Percentiles rank a stretch among this genome's conserved stretches.
Evolutionary conservation across 2,888 invertebrate species (phyloP).

Genomic region (Meliscaeva auricollis): DNA sequence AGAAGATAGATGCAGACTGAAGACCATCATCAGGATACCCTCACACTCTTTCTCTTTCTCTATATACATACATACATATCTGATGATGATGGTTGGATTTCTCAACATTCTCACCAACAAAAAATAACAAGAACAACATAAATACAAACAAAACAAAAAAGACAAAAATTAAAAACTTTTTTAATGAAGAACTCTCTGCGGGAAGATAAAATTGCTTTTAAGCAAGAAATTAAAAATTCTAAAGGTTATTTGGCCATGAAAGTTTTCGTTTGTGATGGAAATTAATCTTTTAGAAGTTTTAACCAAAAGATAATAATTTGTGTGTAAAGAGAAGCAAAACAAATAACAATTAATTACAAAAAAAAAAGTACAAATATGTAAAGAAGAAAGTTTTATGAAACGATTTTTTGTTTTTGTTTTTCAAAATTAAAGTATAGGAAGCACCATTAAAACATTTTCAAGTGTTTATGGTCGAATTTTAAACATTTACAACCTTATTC

Average conservation of each 20-base stretch:
- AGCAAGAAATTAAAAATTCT: constrained; percentile 33
- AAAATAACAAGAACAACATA: neutral
- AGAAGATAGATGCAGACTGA: constrained; percentile 17
- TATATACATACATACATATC: too few relatives aligned
- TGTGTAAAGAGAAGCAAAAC: neutral
- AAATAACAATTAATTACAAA: neutral
- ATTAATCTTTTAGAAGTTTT: constrained; percentile 13
- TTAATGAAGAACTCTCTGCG: constrained; percentile 44
- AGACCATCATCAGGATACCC: constrained; percentile 32
- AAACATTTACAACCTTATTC: too few relatives aligned
- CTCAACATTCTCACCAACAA: constrained; percentile 12
- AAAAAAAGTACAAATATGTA: too few relatives aligned
- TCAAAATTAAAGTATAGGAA: too few relatives aligned
- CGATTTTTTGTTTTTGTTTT: too few relatives aligned
- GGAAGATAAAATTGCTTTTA: constrained; percentile 38
- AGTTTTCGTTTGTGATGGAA: constrained; percentile 19
- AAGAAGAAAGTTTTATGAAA: too few relatives aligned
- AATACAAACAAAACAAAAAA: neutral
- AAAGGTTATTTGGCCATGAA: constrained; percentile 31
- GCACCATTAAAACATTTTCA: too few relatives aligned
- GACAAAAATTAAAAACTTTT: constrained; percentile 53
- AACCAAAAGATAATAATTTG: neutral
- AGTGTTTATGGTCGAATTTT: too few relatives aligned
- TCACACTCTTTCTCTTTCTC: neutral
- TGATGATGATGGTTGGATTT: constrained; percentile 13